Evolutionary conservation across 2,797 vertebrate genomes (phyloP), one percentile per base, ranked within the genome.

Genomic region (Lagorchestes hirsutus): DNA sequence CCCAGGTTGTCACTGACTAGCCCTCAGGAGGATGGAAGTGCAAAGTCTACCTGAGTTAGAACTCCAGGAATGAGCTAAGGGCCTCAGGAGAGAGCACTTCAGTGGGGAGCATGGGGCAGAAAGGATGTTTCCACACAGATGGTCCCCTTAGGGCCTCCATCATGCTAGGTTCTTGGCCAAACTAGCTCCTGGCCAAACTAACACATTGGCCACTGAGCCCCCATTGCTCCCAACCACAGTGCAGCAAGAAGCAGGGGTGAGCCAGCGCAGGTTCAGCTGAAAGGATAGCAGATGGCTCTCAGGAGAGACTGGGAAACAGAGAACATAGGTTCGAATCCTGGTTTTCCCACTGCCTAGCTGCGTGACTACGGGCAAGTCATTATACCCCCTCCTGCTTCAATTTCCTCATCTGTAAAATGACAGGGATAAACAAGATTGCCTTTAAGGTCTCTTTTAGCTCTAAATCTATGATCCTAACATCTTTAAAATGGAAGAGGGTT

Each of bases 131-230:
- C 8, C 91, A 16, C 55, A 34, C 46, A 92, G 92, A 58, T 55
- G 46, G 90, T 82, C 95, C 93, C 91, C 57, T 31, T 54, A 46
- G 90, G 92, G 87, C 57, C 52, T 10, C 54, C 58, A 93, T 95
- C 74, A 95, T 91, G 67, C 55, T 91, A 90, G 55, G 24, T 93
- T 52, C 82, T 93, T 52, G 50, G 50, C 50, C 50, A 52, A 52
- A 52, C 50, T 52, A 94, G 16, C 58, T 93, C 40, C n/a, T 46
- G 14, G 90, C 56, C 57, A 52, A 93, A 96, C 67, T 95, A 90
- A 57, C 18, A 92, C 93, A 90, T 92, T 56, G 28, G 3, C 9
- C 10, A 59, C 52, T 16, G 29, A 74, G 55, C 94, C 92, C 74
- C 40, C 62, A 92, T 52, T 92, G 50, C n/a, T 82, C 59, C 46